phyloP scores from a whole-genome alignment of 2,888 invertebrate species.

The Eilema caniola region DNA sequence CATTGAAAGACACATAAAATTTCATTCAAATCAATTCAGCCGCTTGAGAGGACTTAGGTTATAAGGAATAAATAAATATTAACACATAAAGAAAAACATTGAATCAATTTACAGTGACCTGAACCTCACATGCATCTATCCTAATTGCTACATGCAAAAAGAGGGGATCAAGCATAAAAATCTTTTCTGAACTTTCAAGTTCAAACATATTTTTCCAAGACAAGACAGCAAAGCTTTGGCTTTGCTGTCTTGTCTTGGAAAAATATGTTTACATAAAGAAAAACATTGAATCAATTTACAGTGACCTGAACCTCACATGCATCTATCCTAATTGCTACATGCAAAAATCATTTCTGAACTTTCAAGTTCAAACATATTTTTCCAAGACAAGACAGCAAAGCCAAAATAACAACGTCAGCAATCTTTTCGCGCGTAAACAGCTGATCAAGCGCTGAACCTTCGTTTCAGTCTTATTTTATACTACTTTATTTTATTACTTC shows the following conservation, averaged over 20 bases:
- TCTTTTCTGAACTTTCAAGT: background rate
- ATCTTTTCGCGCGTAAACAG: conserved; percentile 14
- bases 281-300: background rate
- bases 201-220: conserved; percentile 1
- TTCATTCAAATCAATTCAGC: too few species aligned
- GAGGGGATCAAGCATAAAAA: too few species aligned
- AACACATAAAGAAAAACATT: too few species aligned
- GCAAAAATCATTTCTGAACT: background rate
- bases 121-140: background rate
- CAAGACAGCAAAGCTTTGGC: background rate
- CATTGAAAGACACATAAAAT: too few species aligned
- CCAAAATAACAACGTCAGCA: conserved; percentile 10
- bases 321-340: too few species aligned
- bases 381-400: background rate
- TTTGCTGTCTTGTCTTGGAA: too few species aligned
- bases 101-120: background rate
- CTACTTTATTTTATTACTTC: conserved; percentile 14
- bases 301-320: background rate
- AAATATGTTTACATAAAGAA: too few species aligned
- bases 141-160: too few species aligned
- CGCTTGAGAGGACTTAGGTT: too few species aligned
- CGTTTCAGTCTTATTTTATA: conserved; percentile 17
- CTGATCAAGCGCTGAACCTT: conserved; percentile 14
- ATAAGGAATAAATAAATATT: too few species aligned
- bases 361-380: background rate